phyloP scores from a whole-genome alignment of 1,140 invertebrate genomes.

The Phenacoccus solenopsis region DNA sequence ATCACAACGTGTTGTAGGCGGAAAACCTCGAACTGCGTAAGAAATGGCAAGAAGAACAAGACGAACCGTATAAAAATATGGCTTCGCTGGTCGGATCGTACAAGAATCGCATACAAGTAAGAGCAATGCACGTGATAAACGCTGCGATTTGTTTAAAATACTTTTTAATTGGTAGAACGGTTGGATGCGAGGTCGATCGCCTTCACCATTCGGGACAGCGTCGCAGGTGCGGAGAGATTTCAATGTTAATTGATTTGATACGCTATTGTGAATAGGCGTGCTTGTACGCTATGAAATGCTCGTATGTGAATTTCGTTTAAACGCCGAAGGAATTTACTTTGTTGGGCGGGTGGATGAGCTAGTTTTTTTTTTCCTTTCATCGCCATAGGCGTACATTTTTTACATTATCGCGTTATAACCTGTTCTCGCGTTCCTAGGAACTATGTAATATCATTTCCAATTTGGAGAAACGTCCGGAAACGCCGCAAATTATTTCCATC shows the following conservation, averaged over 20 bases:
- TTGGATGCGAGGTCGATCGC: too few species aligned
- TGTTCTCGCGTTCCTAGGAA: background rate
- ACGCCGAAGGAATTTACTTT: background rate
- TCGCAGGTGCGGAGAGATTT: background rate
- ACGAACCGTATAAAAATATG: background rate
- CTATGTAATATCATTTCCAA: background rate
- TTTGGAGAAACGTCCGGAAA: constrained; percentile 5
- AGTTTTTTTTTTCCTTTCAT: too few species aligned
- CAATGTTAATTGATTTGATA: background rate
- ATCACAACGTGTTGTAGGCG: too few species aligned
- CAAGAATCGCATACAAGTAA: background rate
- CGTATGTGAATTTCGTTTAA: background rate
- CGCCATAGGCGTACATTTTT: too few species aligned
- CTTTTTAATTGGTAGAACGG: too few species aligned
- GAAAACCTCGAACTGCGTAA: constrained; percentile 6
- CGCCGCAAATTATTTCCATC: background rate
- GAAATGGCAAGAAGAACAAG: background rate
- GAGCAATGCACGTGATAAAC: background rate
- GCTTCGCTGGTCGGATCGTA: background rate
- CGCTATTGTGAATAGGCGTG: background rate
- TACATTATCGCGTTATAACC: background rate
- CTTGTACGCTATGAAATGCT: too few species aligned
- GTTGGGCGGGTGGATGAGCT: background rate
- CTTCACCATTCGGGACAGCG: too few species aligned
- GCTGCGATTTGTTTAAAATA: too few species aligned